phyloP scores from a whole-genome alignment of 30 jellyfish, hydroid and myxozoan genomes.

The Cassiopea xamachana region DNA sequence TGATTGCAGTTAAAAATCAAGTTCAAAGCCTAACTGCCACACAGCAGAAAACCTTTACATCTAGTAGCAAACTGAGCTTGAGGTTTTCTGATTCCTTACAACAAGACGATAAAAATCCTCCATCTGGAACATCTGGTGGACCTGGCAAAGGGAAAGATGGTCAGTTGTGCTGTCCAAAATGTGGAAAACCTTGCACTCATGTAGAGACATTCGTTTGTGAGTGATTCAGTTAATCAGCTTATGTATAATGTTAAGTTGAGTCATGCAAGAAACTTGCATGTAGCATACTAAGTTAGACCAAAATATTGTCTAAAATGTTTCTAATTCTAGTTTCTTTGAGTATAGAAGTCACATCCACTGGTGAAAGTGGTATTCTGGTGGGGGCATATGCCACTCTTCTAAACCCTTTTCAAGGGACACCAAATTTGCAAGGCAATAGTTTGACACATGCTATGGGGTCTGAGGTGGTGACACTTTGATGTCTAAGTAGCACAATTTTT shows the following conservation, averaged over 20 bases:
- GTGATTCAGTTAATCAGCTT: conserved; percentile 11
- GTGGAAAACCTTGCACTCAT: conserved; percentile 99
- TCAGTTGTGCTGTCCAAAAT: conserved; percentile 94
- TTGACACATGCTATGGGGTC: no score
- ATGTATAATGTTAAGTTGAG: neutral
- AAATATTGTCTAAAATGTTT: neutral
- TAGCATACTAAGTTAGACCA: neutral
- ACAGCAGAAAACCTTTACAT: conserved; percentile 35
- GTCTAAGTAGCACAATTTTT: no score
- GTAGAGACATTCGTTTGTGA: conserved; percentile 97
- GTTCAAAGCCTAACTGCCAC: neutral
- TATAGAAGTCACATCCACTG: no score
- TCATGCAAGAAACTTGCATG: neutral
- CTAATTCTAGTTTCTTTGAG: no score
- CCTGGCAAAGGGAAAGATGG: conserved; percentile 92
- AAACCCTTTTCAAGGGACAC: no score
- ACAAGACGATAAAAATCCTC: conserved; percentile 56
- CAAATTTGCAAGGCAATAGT: no score
- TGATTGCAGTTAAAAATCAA: conserved; percentile 17
- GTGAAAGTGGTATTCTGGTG: no score
- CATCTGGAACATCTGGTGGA: conserved; percentile 73
- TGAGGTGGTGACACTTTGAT: no score
- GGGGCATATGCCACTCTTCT: no score
- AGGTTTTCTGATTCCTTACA: conserved; percentile 6
- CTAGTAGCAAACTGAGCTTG: conserved; percentile 45